Conservation (phyloP, 2,888 invertebrate genomes). For the Pelosia muscerda region DNA sequence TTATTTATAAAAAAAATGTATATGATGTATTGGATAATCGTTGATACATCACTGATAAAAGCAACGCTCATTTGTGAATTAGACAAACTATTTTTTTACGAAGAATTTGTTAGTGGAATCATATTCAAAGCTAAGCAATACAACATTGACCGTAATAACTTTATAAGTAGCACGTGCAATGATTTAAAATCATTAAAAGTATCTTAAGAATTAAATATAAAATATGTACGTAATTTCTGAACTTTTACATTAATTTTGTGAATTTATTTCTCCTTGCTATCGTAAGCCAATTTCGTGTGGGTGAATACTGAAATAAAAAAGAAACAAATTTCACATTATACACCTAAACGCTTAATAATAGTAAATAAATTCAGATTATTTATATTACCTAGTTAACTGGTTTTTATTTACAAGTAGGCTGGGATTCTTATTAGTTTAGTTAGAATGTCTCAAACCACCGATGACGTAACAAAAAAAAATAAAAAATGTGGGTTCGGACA, state of each 20-base stretch:
- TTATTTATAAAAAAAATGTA: too few relatives aligned
- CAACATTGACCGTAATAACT: slow-evolving; percentile 27
- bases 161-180: slow-evolving; percentile 21
- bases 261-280: background rate
- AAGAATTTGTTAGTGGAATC: background rate
- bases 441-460: too few relatives aligned
- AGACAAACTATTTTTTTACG: too few relatives aligned
- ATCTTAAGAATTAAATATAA: slow-evolving; percentile 9
- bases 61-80: background rate
- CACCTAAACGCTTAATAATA: too few relatives aligned
- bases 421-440: too few relatives aligned
- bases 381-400: too few relatives aligned
- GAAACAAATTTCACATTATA: background rate
- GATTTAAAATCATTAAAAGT: slow-evolving; percentile 16
- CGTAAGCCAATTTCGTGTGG: background rate
- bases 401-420: too few relatives aligned
- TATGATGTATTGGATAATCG: too few relatives aligned
- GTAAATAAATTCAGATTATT: too few relatives aligned
- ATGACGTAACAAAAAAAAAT: too few relatives aligned
- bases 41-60: background rate
- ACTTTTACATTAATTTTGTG: background rate
- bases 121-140: slow-evolving; percentile 22
- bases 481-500: too few relatives aligned
- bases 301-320: background rate
- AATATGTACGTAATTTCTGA: background rate